Base-by-base conservation (phyloP, 2,797 vertebrate genomes). In the Corythornis leucogaster region DNA sequence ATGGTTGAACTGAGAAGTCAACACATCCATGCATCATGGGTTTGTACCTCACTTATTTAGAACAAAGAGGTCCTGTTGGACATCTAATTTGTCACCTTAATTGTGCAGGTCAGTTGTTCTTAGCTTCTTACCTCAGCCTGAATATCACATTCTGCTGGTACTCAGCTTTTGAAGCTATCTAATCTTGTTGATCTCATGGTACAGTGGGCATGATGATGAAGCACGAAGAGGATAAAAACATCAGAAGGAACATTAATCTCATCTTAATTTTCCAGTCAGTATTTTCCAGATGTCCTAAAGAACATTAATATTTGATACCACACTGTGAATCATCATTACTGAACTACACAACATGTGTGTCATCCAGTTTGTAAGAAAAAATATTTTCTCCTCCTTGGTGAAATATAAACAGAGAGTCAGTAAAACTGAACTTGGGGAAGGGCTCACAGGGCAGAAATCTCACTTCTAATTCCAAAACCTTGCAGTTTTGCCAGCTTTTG, bases 131-230 rank as follows among this genome's bases (percentile, higher is more conserved):
- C 38, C 69, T 95, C 87, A 68, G 46, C 33, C 54, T 31, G 71
- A 89, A 62, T 76, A 80, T 75, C 70, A 55, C 24, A 55, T 87
- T 89, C 69, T 75, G 50, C 43, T 91, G 58, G 66, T 54, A 63
- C 91, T 38, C 66, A 35, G 43, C 59, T 87, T 94, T 93, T 77
- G 91, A 85, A 94, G 67, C 71, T 66, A 71, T n/a, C 77, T 92
- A 68, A 92, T 93, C 77, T 89, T 96, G 85, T 96, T 94, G 91
- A 84, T 95, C 91, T 90, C 91, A 95, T 90, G 94, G 91, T 91
- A 92, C 80, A 91, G 85, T 87, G 77, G 62, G 51, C 80, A 85
- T 80, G 85, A 90, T 90, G 85, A 95, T 92, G 93, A 92, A 74
- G 87, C 70, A 3, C 87, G 87, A 85, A 92, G 55, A 94, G 80